phyloP scores from a whole-genome alignment of 2,113 vertebrate genomes.

The Pluvialis apricaria region DNA sequence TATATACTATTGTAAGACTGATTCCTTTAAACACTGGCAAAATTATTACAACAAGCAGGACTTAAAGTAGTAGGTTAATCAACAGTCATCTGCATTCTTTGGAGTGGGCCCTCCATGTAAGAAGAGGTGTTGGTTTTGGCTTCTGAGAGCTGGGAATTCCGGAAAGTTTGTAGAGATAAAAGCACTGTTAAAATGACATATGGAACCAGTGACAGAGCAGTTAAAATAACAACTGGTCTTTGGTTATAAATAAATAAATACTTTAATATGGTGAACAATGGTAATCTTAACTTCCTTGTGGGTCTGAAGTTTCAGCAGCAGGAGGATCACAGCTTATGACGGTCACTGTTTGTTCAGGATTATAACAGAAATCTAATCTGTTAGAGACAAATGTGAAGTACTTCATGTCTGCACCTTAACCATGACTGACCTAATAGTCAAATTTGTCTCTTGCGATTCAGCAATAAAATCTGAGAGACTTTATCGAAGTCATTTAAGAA shows the following conservation, averaged over 20 bases:
- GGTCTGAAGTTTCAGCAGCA: neutral
- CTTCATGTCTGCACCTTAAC: neutral
- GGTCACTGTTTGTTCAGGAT: neutral
- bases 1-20: neutral
- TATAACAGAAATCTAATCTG: neutral
- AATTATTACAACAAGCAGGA: neutral
- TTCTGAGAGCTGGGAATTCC: neutral
- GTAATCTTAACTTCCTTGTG: neutral
- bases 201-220: neutral
- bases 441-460: neutral
- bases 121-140: neutral
- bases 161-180: neutral
- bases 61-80: neutral
- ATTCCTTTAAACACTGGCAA: neutral
- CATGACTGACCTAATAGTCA: neutral
- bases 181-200: neutral
- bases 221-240: neutral
- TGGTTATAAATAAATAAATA: neutral
- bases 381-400: neutral
- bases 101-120: rapidly evolving
- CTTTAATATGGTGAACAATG: neutral
- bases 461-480: neutral
- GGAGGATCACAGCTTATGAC: neutral
- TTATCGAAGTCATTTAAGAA: neutral
- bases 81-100: neutral